phyloP scores from a whole-genome alignment of 2,113 vertebrate species.

The Bothrops jararaca region DNA sequence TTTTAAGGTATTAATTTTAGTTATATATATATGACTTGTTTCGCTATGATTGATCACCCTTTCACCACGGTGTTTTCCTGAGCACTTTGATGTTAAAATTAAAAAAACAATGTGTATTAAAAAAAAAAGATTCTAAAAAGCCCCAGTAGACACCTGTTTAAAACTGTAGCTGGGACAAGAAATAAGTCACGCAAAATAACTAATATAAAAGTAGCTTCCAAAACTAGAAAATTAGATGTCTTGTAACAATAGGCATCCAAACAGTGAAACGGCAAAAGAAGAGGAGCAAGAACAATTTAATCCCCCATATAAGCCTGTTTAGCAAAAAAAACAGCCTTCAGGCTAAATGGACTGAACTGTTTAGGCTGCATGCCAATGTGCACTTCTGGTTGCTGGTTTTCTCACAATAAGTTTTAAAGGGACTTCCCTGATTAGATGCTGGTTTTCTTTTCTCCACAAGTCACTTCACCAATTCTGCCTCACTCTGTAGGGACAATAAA shows the following conservation, averaged over 20 bases:
- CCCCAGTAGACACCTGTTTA: neutral
- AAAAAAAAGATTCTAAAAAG: constrained; percentile 4
- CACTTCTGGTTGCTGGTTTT: constrained; percentile 37
- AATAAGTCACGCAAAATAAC: neutral
- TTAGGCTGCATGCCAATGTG: constrained; percentile 14
- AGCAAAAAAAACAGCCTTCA: neutral
- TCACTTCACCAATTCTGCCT: constrained; percentile 5
- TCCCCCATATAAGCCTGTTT: constrained; percentile 7
- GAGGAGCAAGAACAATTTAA: neutral
- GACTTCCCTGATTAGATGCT: constrained; percentile 27
- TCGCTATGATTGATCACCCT: too few species aligned
- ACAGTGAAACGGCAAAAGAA: neutral
- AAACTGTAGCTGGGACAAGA: neutral
- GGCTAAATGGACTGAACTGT: constrained; percentile 2
- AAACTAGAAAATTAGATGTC: constrained; percentile 25
- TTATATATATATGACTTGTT: too few species aligned
- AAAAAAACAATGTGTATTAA: too few species aligned
- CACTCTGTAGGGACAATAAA: neutral
- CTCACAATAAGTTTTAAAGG: neutral
- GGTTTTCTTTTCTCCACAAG: constrained; percentile 5
- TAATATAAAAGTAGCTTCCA: constrained; percentile 19
- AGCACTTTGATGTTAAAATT: too few species aligned
- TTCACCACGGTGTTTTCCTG: too few species aligned
- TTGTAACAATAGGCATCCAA: constrained; percentile 24
- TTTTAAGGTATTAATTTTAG: too few species aligned